A percentile compares a stretch with the other conserved stretches of the same genome.
phyloP scores from a whole-genome alignment of 2,797 vertebrate genomes.

The Eurystomus glaucurus region DNA sequence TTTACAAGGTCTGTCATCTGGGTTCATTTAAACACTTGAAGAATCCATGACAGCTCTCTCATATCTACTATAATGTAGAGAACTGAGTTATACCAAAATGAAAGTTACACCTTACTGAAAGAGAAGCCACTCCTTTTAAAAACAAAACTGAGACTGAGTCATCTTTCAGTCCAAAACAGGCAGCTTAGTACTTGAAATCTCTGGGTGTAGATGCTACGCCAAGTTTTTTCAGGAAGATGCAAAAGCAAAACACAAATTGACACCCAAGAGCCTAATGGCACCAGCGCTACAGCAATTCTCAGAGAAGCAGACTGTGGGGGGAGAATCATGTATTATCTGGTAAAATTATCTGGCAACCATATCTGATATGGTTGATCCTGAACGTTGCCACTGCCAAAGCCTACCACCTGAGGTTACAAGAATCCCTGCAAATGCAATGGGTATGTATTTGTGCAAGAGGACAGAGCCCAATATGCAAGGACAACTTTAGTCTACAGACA shows the following conservation, averaged over 20 bases:
- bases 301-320: neutral
- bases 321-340: accelerated
- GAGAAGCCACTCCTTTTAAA: neutral
- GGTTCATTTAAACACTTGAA: slow-evolving; percentile 1
- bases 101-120: neutral
- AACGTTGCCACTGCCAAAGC: neutral
- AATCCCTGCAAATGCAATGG: neutral
- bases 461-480: neutral
- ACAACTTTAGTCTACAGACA: neutral
- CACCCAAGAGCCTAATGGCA: neutral
- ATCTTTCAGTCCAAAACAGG: neutral
- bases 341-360: neutral
- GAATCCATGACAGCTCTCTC: neutral
- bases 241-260: neutral
- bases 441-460: neutral
- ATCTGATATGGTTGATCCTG: neutral
- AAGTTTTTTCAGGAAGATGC: neutral
- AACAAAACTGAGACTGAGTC: neutral
- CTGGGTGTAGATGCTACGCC: neutral
- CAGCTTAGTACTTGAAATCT: neutral
- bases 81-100: neutral
- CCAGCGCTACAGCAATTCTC: neutral
- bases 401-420: neutral
- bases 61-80: neutral
- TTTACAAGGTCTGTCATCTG: neutral